Percentiles rank a stretch among this genome's conserved stretches.
phyloP scores from a whole-genome alignment of 2,888 invertebrate species.

The Patella pellucida region DNA sequence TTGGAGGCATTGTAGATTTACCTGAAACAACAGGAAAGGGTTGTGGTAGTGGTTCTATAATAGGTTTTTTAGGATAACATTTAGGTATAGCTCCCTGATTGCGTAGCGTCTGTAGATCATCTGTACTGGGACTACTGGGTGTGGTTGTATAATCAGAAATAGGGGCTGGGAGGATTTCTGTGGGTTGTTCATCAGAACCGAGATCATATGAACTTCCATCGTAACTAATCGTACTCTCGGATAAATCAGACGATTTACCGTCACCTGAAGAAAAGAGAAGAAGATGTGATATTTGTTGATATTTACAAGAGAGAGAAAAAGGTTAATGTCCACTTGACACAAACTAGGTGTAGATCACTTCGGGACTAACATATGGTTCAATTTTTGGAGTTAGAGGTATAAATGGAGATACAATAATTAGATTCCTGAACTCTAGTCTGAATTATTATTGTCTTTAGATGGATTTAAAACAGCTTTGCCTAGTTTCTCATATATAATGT shows the following conservation, averaged over 20 bases:
- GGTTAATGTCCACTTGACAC: too few relatives aligned
- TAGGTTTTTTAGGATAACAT: conserved; percentile 40
- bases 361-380: too few relatives aligned
- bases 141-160: conserved; percentile 50
- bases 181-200: conserved; percentile 34
- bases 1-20: neutral
- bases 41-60: conserved; percentile 36
- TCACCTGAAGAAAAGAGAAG: conserved; percentile 22
- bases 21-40: neutral
- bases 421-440: too few relatives aligned
- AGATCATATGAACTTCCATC: conserved; percentile 52
- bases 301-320: too few relatives aligned
- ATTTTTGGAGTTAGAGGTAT: too few relatives aligned
- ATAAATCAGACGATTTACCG: conserved; percentile 14
- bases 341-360: too few relatives aligned
- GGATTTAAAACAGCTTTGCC: too few relatives aligned
- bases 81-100: conserved; percentile 65
- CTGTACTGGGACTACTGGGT: conserved; percentile 51
- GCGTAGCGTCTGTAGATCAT: conserved; percentile 57
- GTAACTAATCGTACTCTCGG: conserved; percentile 58
- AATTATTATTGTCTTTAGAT: too few relatives aligned
- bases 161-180: conserved; percentile 33
- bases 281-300: too few relatives aligned
- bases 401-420: too few relatives aligned
- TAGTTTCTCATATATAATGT: too few relatives aligned